These are phyloP conservation scores for Hippoglossus hippoglossus DNA, from an alignment of 2,797 vertebrate species.

Conservation along the genomic window DNA sequence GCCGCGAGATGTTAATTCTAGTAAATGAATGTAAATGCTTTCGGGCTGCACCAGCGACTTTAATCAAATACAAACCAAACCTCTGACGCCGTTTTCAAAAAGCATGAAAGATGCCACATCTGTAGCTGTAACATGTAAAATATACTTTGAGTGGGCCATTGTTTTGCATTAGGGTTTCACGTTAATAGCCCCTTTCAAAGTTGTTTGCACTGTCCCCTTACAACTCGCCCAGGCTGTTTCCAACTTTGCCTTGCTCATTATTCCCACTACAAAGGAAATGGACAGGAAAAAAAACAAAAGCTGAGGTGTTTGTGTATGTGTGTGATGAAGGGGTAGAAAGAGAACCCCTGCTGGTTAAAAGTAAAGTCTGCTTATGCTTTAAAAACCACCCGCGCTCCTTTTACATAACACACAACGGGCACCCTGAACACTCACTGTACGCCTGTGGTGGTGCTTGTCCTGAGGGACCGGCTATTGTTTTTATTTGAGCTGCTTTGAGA, in stretches of 20 bases:
- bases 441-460: slow-evolving; percentile 52
- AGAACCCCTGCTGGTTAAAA: slow-evolving; percentile 66
- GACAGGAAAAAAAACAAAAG: slow-evolving; percentile 32
- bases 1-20: not conserved
- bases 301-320: slow-evolving; percentile 27
- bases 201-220: slow-evolving; percentile 46
- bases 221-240: slow-evolving; percentile 34
- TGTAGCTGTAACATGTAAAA: slow-evolving; percentile 32
- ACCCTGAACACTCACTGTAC: slow-evolving; percentile 16
- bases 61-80: slow-evolving; percentile 47
- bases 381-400: slow-evolving; percentile 34
- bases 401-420: slow-evolving; percentile 60
- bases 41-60: slow-evolving; percentile 14
- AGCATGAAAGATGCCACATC: slow-evolving; percentile 40
- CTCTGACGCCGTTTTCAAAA: slow-evolving; percentile 42
- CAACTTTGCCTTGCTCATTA: slow-evolving; percentile 31
- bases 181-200: slow-evolving; percentile 48
- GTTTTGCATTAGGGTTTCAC: slow-evolving; percentile 49
- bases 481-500: slow-evolving; percentile 82
- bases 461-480: slow-evolving; percentile 68
- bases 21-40: slow-evolving; percentile 33
- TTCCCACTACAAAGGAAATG: slow-evolving; percentile 60
- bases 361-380: slow-evolving; percentile 50
- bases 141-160: slow-evolving; percentile 51
- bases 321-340: slow-evolving; percentile 37